phyloP scores from a whole-genome alignment of 2,797 vertebrate species.

The Scleropages formosus region DNA sequence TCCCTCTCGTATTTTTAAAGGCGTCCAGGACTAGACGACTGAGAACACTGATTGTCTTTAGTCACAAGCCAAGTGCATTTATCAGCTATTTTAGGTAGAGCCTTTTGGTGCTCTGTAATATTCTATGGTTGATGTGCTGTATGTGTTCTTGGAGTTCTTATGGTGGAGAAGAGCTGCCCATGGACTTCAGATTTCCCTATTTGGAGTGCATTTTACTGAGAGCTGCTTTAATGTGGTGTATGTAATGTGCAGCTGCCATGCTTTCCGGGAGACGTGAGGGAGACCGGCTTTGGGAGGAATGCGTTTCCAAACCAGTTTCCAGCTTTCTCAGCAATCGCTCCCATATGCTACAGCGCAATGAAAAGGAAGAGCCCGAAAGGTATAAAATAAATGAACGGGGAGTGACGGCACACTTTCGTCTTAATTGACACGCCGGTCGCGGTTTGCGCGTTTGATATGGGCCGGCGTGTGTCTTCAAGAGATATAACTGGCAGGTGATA shows the following conservation, averaged over 20 bases:
- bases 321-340: conserved; percentile 35
- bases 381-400: not conserved
- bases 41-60: not conserved
- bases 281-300: conserved; percentile 31
- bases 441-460: not conserved
- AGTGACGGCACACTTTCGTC: not conserved
- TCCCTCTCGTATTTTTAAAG: not conserved
- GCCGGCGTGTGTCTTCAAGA: not conserved
- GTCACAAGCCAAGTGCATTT: not conserved
- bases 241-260: conserved; percentile 26
- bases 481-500: too few species aligned
- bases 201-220: conserved; percentile 48
- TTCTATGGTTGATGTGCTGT: not conserved
- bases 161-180: not conserved
- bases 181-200: conserved; percentile 16
- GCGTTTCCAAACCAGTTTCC: conserved; percentile 23
- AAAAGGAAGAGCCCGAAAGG: not conserved
- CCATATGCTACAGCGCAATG: conserved; percentile 32
- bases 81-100: not conserved
- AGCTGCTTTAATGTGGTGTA: conserved; percentile 52
- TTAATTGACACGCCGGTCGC: not conserved
- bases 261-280: conserved; percentile 34
- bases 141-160: not conserved
- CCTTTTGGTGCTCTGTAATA: conserved; percentile 7
- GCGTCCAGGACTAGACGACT: not conserved